These are phyloP conservation scores for Aurelia sp. DNA, from an alignment of 30 jellyfish, hydroid and myxozoan genomes.

Conservation along the genomic window DNA sequence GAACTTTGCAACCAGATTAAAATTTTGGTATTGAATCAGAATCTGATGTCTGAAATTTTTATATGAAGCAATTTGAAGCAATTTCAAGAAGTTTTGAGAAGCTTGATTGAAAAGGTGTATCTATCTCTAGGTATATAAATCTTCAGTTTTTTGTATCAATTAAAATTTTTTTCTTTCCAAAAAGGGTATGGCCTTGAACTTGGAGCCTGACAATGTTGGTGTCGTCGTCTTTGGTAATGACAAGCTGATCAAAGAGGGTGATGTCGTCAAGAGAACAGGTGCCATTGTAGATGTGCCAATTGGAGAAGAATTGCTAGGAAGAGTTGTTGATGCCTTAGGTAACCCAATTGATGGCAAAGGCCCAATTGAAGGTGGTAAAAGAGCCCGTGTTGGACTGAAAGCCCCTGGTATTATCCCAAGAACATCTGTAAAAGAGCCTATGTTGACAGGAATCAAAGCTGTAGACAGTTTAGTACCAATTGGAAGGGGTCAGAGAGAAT, in stretches of 20 bases:
- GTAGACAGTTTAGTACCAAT: slow-evolving; percentile 99
- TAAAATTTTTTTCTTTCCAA: background rate
- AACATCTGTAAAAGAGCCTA: slow-evolving; percentile 99
- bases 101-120: too few species aligned
- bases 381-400: slow-evolving; percentile 98
- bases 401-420: slow-evolving; percentile 99
- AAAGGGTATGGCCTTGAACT: slow-evolving; percentile 99
- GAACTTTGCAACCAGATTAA: too few species aligned
- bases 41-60: too few species aligned
- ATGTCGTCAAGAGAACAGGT: slow-evolving; percentile 97
- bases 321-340: slow-evolving; percentile 99
- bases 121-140: too few species aligned
- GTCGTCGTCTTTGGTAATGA: slow-evolving; percentile 99
- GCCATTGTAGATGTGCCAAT: slow-evolving; percentile 99
- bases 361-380: slow-evolving; percentile 71
- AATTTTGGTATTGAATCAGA: too few species aligned
- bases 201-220: slow-evolving; percentile 99
- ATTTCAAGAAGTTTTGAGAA: too few species aligned
- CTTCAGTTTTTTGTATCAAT: too few species aligned
- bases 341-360: slow-evolving; percentile 99
- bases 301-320: slow-evolving; percentile 96
- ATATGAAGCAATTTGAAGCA: too few species aligned
- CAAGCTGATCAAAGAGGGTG: slow-evolving; percentile 99
- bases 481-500: slow-evolving; percentile 99
- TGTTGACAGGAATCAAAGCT: slow-evolving; percentile 99